Base-by-base conservation (phyloP, 2,888 invertebrate species). In the Timandra comae region DNA sequence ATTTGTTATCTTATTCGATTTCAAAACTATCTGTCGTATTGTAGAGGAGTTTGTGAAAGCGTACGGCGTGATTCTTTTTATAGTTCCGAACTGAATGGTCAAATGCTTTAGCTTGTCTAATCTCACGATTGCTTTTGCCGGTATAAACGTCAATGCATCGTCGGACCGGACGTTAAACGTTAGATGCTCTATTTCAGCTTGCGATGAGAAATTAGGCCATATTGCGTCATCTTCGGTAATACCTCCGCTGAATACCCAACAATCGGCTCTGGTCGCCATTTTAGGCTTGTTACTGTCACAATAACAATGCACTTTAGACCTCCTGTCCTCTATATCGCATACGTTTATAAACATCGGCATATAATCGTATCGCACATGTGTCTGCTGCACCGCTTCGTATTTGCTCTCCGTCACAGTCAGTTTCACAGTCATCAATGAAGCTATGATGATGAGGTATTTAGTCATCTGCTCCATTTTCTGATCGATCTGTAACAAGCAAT, bases 31-130 rank as follows among this genome's bases (percentile, higher is more conserved):
- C 49, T 91, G 89, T 49, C 88, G 84, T 33, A 94, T 64, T n/a
- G 89, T 88, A 1, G 91, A 88, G 0, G 93, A 86, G 63, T 93
- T 94, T 4, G 91, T 91, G 61, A 95, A 94, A 0, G 93, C 91
- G 63, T 90, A 91, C 0, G 91, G 88, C 26, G 89, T 88, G n/a
- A 95, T 86, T 19, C 87, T 88, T 50, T 89, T 88, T 46, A 95
- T 91, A 29, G 88, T 90, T 2, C 91, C 93, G 63, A 93, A 93
- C 45, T 91, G 89, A 52, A 95, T 89, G 33, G 89, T 88, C 38
- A 94, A 70, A 43, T 88, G 87, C 63, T 89, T 89, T n/a, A 94
- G 76, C 47, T 90, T 88, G 53, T 88, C 89, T 33, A 94, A 75
- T 55, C 90, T 88, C 29, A 88, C 87, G 31, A 93, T 82, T 23